Evolutionary conservation across 2,113 vertebrate species (phyloP).

Genomic region (Vimba vimba): DNA sequence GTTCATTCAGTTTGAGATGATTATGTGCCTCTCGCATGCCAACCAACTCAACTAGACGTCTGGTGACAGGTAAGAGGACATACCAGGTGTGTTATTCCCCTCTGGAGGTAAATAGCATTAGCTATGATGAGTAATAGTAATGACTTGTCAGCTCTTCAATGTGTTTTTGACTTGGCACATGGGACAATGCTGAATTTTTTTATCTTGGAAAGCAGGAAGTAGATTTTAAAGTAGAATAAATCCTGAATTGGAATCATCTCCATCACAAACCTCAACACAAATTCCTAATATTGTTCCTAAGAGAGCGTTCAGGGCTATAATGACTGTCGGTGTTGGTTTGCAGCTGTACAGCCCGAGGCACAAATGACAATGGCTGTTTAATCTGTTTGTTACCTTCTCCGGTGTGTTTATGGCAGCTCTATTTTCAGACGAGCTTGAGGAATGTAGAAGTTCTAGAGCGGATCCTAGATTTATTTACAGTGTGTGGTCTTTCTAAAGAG

Average conservation of each 20-base stretch:
- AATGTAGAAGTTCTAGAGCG: neutral
- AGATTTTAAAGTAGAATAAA: neutral
- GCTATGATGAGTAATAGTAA: neutral
- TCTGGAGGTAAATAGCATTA: conserved; percentile 16
- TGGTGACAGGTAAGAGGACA: conserved; percentile 38
- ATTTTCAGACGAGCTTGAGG: neutral
- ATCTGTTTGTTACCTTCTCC: conserved; percentile 16
- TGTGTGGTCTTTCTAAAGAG: neutral
- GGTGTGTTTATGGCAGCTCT: conserved; percentile 22
- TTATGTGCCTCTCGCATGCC: conserved; percentile 2
- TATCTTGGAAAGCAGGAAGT: no score
- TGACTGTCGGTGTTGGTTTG: conserved; percentile 8
- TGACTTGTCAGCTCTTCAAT: conserved; percentile 1
- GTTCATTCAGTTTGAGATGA: conserved; percentile 33
- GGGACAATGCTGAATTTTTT: neutral
- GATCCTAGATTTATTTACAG: neutral
- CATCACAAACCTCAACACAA: conserved; percentile 1
- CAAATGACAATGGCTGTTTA: conserved; percentile 27
- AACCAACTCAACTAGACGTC: conserved; percentile 13
- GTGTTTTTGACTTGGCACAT: neutral
- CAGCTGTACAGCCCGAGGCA: conserved; percentile 4
- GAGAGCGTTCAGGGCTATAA: neutral
- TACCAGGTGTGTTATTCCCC: conserved; percentile 50
- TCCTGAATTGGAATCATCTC: neutral
- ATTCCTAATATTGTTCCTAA: neutral